Conservation (phyloP, 1,140 invertebrate genomes). For the Archegozetes longisetosus region DNA sequence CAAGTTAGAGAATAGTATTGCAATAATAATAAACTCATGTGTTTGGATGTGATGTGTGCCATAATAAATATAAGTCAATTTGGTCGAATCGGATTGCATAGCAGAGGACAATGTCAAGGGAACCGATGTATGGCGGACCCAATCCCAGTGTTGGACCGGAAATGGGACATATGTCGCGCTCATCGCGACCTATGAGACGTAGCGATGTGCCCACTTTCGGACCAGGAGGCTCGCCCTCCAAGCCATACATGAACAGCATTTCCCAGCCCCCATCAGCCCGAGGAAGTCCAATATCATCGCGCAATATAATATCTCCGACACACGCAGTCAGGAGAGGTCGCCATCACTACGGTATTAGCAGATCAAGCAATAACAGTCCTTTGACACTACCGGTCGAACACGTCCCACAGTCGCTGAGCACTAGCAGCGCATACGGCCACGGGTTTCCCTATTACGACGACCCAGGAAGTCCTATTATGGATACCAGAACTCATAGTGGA, state of each 20-base stretch:
- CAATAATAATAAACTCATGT: not conserved
- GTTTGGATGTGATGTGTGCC: not conserved
- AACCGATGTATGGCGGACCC: not conserved
- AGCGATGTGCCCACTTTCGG: slow-evolving; percentile 3
- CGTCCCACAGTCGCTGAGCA: slow-evolving; percentile 18
- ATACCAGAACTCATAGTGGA: slow-evolving; percentile 32
- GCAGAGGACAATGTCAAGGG: not conserved
- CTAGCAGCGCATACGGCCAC: slow-evolving; percentile 18
- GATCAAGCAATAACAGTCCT: slow-evolving; percentile 22
- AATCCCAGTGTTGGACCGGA: not conserved
- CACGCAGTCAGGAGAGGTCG: not conserved
- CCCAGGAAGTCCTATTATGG: slow-evolving; percentile 46
- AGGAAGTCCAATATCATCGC: slow-evolving; percentile 14
- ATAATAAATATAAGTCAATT: not conserved
- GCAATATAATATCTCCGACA: not conserved
- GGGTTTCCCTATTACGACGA: slow-evolving; percentile 43
- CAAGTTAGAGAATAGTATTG: not conserved
- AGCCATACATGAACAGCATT: slow-evolving; percentile 18
- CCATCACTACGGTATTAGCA: slow-evolving; percentile 15
- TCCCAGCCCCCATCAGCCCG: slow-evolving; percentile 20
- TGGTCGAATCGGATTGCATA: not conserved
- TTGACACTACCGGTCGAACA: slow-evolving; percentile 19
- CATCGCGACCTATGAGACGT: not conserved
- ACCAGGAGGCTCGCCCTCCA: not conserved
- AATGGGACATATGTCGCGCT: not conserved